These are phyloP conservation scores for Illadopsis cleaveri DNA, from an alignment of 2,113 vertebrate species.

Conservation along the genomic window DNA sequence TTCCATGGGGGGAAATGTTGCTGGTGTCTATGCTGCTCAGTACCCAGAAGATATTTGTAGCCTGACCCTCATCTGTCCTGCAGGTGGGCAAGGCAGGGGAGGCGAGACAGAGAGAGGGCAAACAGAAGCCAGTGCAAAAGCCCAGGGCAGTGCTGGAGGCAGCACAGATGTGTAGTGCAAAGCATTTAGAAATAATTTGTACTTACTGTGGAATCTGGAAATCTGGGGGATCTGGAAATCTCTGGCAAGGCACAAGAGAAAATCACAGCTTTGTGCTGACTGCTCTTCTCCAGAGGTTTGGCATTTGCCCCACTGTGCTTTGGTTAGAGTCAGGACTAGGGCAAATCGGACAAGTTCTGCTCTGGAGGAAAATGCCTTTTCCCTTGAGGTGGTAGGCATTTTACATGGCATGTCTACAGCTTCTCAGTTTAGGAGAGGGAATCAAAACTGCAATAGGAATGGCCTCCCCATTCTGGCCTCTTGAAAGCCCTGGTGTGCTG, in stretches of 20 bases:
- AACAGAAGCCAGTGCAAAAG: neutral
- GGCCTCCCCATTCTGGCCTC: neutral
- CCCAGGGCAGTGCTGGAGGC: neutral
- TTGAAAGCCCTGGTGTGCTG: neutral
- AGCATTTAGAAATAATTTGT: neutral
- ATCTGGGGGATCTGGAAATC: neutral
- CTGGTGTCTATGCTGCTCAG: conserved; percentile 88
- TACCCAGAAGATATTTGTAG: conserved; percentile 88
- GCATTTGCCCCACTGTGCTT: fast-evolving
- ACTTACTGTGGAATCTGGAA: neutral
- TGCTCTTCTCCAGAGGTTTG: neutral
- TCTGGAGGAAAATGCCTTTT: neutral
- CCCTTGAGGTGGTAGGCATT: neutral
- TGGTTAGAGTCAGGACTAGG: neutral
- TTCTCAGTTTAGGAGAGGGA: neutral
- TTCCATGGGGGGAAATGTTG: conserved; percentile 93
- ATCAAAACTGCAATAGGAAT: neutral
- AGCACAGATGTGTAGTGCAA: neutral
- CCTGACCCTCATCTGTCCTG: conserved; percentile 91
- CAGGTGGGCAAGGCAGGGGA: conserved; percentile 76
- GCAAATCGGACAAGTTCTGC: neutral
- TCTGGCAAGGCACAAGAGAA: neutral
- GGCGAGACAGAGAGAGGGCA: fast-evolving
- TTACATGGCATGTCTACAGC: neutral
- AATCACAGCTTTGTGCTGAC: neutral